A percentile compares a stretch with the other conserved stretches of the same genome.
phyloP scores from a whole-genome alignment of 1,140 invertebrate genomes.

The Drosophila dunni region DNA sequence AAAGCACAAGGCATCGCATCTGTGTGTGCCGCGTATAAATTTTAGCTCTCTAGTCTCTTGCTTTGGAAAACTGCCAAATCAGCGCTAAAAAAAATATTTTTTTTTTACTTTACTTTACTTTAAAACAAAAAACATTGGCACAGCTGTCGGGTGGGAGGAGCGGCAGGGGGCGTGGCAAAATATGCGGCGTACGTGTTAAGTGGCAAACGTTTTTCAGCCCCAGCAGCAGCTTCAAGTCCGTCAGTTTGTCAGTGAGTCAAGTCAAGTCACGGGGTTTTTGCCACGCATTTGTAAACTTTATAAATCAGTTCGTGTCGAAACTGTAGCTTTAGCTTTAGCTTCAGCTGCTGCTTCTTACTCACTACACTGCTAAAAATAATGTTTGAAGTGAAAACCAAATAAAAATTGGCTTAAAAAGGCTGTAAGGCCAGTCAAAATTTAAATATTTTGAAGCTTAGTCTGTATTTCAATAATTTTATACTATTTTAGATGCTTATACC shows the following conservation, averaged over 20 bases:
- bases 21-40: slow-evolving; percentile 69
- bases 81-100: slow-evolving; percentile 60
- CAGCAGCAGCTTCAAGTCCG: slow-evolving; percentile 31
- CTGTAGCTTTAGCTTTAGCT: slow-evolving; percentile 29
- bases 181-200: slow-evolving; percentile 82
- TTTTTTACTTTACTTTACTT: slow-evolving; percentile 65
- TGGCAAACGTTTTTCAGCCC: slow-evolving; percentile 81
- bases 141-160: neutral
- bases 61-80: slow-evolving; percentile 65
- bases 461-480: too few relatives aligned
- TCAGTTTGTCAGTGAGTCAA: slow-evolving; percentile 43
- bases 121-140: slow-evolving; percentile 60
- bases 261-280: slow-evolving; percentile 79
- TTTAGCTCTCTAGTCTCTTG: slow-evolving; percentile 40
- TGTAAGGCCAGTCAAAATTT: too few relatives aligned
- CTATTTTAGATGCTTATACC: too few relatives aligned
- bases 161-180: slow-evolving; percentile 62
- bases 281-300: slow-evolving; percentile 83
- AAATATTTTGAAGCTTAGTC: too few relatives aligned
- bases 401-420: too few relatives aligned
- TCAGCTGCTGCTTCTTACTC: slow-evolving; percentile 1
- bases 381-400: too few relatives aligned
- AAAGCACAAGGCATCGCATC: slow-evolving; percentile 75
- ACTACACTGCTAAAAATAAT: too few relatives aligned
- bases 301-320: slow-evolving; percentile 81